Evolutionary conservation across 2,888 invertebrate species (phyloP), one percentile per base, ranked within the genome.

Genomic region (Hirtodrosophila confusa): DNA sequence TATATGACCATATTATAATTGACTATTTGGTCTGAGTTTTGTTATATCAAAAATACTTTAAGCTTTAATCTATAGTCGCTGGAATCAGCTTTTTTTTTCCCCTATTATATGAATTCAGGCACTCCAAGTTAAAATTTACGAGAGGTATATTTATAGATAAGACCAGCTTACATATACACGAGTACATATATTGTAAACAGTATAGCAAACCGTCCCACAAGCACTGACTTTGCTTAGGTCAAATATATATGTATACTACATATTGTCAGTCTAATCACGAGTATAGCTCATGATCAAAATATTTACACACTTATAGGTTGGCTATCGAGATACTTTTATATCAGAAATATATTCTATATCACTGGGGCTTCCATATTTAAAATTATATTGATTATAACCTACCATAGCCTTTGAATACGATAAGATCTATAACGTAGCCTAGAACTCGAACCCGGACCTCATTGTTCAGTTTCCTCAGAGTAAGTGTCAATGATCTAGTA

Each of bases 201-300:
- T 8, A 11, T 10, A n/a, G 29, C 8, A 29, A 40, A 51, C 7
- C 3, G 8, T 0, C 10, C 10, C 37, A 10, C 8, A 4, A 4
- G 29, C 17, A 29, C 11, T 61, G 61, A 61, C 31, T 36, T 61
- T 61, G 61, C 4, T 47, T 31, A 36, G 61, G 47, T 48, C 62
- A 41, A 61, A 9, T 31, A 9, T 31, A 31, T 1, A 31, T 31
- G 5, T 31, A 31, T 31, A 31, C 3, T 7, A 31, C 31, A 31
- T 31, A 36, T 36, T 36, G 36, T 4, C 3, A 36, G 29, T 11
- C 29, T 44, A 29, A 27, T 27, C 11, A 44, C n/a, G 29, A 12
- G 7, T 29, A 27, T 6, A 29, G 5, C n/a, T 9, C 12, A 7
- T 29, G 8, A 11, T 27, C 29, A 27, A 44, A 31, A 9, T 31